Percentiles rank a stretch among this genome's conserved stretches.
These are phyloP conservation scores for Periplaneta americana DNA, from an alignment of 1,140 invertebrate species.

Conservation along the genomic window DNA sequence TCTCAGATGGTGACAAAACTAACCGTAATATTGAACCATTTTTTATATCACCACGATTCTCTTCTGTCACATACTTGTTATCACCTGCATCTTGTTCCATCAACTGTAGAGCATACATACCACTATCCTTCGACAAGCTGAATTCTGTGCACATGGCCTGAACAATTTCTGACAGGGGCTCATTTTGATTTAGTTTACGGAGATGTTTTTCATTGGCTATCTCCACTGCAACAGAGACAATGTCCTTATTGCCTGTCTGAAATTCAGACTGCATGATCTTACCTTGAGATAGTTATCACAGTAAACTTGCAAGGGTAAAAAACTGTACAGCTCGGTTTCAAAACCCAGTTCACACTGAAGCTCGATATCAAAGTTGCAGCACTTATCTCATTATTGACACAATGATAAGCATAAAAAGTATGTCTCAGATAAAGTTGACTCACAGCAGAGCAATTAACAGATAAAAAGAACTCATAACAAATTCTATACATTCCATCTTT, in stretches of 20 bases:
- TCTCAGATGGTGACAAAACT: not conserved
- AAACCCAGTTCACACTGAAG: not conserved
- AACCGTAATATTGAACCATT: not conserved
- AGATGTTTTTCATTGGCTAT: not conserved
- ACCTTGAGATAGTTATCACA: not conserved
- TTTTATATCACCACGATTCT: not conserved
- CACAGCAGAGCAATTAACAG: not conserved
- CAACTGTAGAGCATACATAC: not conserved
- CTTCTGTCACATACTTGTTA: constrained; percentile 2
- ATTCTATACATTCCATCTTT: not conserved
- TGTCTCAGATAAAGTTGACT: not conserved
- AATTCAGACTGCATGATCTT: not conserved
- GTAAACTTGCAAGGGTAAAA: not conserved
- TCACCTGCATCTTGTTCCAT: not conserved
- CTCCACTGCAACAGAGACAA: constrained; percentile 4
- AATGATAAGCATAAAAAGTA: not conserved
- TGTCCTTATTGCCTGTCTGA: not conserved
- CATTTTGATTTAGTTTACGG: not conserved
- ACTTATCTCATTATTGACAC: not conserved
- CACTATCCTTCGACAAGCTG: not conserved
- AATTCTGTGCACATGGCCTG: not conserved
- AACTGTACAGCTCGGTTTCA: too few relatives aligned
- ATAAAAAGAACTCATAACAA: not conserved
- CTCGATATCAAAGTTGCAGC: not conserved
- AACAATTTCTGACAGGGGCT: not conserved